Evolutionary conservation across 1,140 invertebrate species (phyloP).

Genomic region (Vanessa tameamea): DNA sequence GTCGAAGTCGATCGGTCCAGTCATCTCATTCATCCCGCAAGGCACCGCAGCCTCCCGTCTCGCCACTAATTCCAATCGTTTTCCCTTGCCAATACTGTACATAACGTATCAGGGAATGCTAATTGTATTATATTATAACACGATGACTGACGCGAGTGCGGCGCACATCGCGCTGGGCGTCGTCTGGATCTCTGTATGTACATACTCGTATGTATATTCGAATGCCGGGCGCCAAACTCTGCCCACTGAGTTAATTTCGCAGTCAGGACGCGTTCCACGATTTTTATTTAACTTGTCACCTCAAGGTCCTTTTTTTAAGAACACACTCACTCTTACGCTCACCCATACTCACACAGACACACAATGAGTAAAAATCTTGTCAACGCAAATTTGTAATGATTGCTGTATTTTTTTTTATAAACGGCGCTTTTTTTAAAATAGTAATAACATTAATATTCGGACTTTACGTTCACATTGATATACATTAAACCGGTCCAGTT

Average conservation of each 20-base stretch:
- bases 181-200: neutral
- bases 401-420: neutral
- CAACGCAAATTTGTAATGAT: neutral
- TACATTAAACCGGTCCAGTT: neutral
- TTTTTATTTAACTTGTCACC: conserved; percentile 9
- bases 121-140: conserved; percentile 1
- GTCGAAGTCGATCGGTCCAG: neutral
- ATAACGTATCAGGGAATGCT: neutral
- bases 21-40: conserved; percentile 8
- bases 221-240: neutral
- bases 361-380: neutral
- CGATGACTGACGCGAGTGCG: neutral
- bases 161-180: neutral
- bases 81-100: conserved; percentile 3
- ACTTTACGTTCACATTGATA: conserved; percentile 10
- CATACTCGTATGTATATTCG: neutral
- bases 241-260: neutral
- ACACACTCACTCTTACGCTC: neutral
- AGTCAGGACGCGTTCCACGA: conserved; percentile 9
- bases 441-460: neutral
- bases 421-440: neutral
- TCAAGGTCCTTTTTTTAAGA: conserved; percentile 4
- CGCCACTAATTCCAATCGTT: conserved; percentile 14
- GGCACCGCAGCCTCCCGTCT: conserved; percentile 20
- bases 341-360: neutral